Conservation (phyloP, 2,797 vertebrate species). For the Neomorphus geoffroyi region DNA sequence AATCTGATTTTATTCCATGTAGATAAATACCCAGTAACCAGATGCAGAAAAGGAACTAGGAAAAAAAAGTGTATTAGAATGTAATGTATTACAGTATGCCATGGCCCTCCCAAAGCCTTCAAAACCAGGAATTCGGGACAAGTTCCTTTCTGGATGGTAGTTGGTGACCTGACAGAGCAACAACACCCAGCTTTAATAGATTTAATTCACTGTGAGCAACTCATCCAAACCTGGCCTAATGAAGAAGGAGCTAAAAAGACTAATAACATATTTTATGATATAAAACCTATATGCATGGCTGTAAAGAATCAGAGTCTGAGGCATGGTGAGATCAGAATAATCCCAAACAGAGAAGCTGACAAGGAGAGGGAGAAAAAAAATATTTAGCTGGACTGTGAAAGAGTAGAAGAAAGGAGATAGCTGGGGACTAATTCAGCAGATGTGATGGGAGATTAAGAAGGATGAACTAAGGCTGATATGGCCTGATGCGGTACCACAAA, state of each 20-base stretch:
- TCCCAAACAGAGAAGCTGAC: background rate
- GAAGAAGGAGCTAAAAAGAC: background rate
- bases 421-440: background rate
- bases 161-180: background rate
- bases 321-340: background rate
- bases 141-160: background rate
- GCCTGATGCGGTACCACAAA: background rate
- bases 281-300: accelerated
- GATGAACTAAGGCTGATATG: background rate
- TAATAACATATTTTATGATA: background rate
- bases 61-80: background rate
- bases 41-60: background rate
- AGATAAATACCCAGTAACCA: background rate
- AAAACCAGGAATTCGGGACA: background rate
- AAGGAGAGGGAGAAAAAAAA: background rate
- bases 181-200: background rate
- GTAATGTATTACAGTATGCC: background rate
- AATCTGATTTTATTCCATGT: background rate
- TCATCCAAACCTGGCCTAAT: background rate
- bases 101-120: background rate
- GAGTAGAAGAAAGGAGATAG: background rate
- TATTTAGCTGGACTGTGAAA: background rate
- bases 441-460: background rate
- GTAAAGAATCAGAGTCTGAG: background rate
- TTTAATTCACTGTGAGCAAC: background rate